These are phyloP conservation scores for Chrysogorgia sp. DNA, from an alignment of 92 coral and sea anemone genomes.

Conservation along the genomic window DNA sequence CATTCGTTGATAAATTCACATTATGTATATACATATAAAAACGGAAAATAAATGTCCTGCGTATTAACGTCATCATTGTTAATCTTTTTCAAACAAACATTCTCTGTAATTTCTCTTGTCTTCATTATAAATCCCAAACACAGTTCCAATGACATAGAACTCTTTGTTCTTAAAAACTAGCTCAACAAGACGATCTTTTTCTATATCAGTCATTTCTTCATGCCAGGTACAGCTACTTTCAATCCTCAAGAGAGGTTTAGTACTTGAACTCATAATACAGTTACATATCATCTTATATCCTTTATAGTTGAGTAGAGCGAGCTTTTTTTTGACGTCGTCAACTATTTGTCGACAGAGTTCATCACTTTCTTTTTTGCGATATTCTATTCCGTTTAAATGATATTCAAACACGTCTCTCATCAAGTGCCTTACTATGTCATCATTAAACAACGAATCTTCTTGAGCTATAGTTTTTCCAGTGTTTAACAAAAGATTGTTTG, in stretches of 20 bases:
- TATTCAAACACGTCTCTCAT: conserved; percentile 75
- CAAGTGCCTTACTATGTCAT: conserved; percentile 57
- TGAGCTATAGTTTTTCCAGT: conserved; percentile 13
- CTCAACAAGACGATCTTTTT: conserved; percentile 83
- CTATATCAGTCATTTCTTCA: conserved; percentile 54
- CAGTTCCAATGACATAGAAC: conserved; percentile 83
- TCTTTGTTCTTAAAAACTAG: conserved; percentile 80
- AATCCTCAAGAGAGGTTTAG: conserved; percentile 65
- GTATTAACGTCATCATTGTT: no score
- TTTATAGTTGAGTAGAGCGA: conserved; percentile 66
- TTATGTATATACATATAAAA: not conserved
- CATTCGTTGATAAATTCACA: not conserved
- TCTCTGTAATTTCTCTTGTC: conserved; percentile 25
- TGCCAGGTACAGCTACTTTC: conserved; percentile 98
- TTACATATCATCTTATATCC: conserved; percentile 82
- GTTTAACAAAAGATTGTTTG: not conserved
- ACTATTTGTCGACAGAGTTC: conserved; percentile 61
- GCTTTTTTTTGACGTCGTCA: conserved; percentile 63
- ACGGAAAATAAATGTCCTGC: not conserved
- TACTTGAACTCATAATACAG: conserved; percentile 67
- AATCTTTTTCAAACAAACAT: conserved; percentile 32
- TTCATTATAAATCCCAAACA: conserved; percentile 75
- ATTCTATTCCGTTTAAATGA: conserved; percentile 64
- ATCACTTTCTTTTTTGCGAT: conserved; percentile 68
- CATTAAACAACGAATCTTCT: conserved; percentile 33